Percentiles rank a stretch among this genome's conserved stretches.
phyloP scores from a whole-genome alignment of 1,140 invertebrate genomes.

The Anoplolepis gracilipes region DNA sequence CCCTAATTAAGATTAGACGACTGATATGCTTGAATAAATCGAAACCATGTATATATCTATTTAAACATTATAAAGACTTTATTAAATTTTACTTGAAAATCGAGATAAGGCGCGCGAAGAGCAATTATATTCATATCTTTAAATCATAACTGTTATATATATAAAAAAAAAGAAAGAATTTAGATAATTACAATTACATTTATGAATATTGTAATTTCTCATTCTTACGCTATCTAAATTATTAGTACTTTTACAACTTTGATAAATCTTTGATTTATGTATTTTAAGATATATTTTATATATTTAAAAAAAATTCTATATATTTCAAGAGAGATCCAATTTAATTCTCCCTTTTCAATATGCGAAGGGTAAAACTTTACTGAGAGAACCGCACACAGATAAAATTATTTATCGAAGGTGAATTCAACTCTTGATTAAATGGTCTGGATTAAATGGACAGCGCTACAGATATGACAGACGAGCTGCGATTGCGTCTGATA shows the following conservation, averaged over 20 bases:
- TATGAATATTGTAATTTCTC: background rate
- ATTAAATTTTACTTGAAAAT: background rate
- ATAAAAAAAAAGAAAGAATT: background rate
- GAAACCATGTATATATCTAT: constrained; percentile 11
- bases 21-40: constrained; percentile 38
- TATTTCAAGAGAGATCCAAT: background rate
- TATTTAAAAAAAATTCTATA: too few relatives aligned
- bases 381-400: background rate
- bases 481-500: constrained; percentile 42
- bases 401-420: constrained; percentile 12
- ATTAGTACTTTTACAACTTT: background rate
- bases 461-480: constrained; percentile 36
- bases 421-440: constrained; percentile 39
- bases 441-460: constrained; percentile 26
- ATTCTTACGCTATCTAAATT: background rate
- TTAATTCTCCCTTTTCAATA: background rate
- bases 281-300: too few relatives aligned
- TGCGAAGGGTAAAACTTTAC: background rate
- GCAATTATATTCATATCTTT: background rate
- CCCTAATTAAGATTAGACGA: constrained; percentile 55
- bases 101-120: background rate
- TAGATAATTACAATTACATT: background rate
- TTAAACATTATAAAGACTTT: background rate
- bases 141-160: background rate
- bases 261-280: too few relatives aligned